Conservation (phyloP, 2,113 vertebrate genomes). For the Pandion haliaetus region DNA sequence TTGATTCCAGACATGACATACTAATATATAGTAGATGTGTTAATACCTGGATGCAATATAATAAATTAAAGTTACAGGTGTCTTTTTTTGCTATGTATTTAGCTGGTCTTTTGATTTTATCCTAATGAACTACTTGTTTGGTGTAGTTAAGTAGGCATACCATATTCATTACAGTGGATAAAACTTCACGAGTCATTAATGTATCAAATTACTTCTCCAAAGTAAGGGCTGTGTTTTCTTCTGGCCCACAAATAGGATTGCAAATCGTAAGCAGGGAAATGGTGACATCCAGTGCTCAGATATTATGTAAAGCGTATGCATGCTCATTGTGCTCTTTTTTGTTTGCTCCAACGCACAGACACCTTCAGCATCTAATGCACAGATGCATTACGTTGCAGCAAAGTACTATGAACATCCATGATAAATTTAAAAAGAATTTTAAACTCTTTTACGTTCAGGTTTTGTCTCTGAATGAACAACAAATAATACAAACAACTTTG, state of each 20-base stretch:
- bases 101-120: background rate
- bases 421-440: background rate
- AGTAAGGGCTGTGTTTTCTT: background rate
- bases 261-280: background rate
- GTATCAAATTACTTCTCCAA: background rate
- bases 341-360: background rate
- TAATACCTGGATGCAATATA: background rate
- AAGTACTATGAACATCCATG: background rate
- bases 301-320: background rate
- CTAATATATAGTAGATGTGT: background rate
- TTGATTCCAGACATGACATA: background rate
- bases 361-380: fast-evolving
- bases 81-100: background rate
- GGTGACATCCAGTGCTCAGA: slow-evolving; percentile 32
- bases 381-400: background rate
- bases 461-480: background rate
- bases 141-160: background rate
- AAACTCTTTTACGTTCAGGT: background rate
- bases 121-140: background rate
- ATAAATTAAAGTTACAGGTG: background rate
- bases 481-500: background rate
- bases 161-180: background rate
- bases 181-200: background rate
- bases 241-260: background rate
- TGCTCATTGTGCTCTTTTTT: fast-evolving